Base-by-base conservation (phyloP, 2,113 vertebrate species). In the Xiphophorus hellerii region DNA sequence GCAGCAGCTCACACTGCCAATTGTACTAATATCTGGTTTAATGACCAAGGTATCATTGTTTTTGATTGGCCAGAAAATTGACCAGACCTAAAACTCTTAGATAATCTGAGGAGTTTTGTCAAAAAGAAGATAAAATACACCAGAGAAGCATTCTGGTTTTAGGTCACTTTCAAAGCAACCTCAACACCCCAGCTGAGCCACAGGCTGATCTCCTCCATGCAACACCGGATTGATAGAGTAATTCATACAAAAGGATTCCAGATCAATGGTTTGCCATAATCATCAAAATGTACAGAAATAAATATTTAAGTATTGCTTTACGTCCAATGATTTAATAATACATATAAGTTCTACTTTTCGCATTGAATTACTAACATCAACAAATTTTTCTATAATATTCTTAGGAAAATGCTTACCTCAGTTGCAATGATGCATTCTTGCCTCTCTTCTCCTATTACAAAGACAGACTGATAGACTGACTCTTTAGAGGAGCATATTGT, bases 351-450 rank as follows among this genome's bases (percentile, higher is more conserved):
- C 8, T 3, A n/a, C 51, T 10, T 58, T 22, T n/a, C 2, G 25
- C 9, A 58, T 10, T 58, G 51, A 58, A 58, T 25, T 10, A 58
- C 25, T 58, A 10, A 58, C 25, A n/a, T 25, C 17, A 58, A 25
- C 22, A 58, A 3, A n/a, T 25, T 25, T 54, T 54, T 15, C 14
- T 42, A 42, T 15, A 5, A 42, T 42, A 42, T 42, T 42, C 14
- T 1, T 54, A n/a, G 44, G 61, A 29, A 22, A 62, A 58, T 6
- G 9, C 86, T 93, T 94, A 99, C 98, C 97, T 99, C 97, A 71
- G 98, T 99, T 92, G 98, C 97, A 95, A 99, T 98, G 95, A 99
- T 96, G 94, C 97, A 98, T 88, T 98, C 97, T 33, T 98, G 96
- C 90, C 96, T 95, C 91, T 97, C 97, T 84, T 98, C 97, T 92